phyloP scores from a whole-genome alignment of 2,113 vertebrate genomes.

The Eublepharis macularius region DNA sequence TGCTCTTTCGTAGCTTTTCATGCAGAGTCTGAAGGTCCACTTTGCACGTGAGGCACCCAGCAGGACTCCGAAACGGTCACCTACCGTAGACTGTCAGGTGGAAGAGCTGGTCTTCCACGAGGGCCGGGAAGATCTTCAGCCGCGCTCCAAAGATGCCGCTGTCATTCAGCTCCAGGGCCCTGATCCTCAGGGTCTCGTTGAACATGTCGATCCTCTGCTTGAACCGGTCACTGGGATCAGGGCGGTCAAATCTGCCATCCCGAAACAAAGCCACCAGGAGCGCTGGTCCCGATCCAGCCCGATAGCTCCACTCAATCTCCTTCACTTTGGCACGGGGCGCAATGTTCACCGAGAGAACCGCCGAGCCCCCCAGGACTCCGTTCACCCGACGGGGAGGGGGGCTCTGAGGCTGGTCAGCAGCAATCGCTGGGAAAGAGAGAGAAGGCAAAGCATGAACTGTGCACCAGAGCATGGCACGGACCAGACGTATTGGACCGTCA shows the following conservation, averaged over 20 bases:
- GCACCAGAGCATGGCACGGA: too few species aligned
- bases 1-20: too few species aligned
- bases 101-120: constrained; percentile 8
- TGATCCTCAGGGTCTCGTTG: constrained; percentile 8
- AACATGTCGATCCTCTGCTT: background rate
- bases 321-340: background rate
- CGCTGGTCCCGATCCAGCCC: background rate
- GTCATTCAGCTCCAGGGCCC: constrained; percentile 7
- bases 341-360: background rate
- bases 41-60: too few species aligned
- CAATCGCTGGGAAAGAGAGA: background rate
- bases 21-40: too few species aligned
- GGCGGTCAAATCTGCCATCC: constrained; percentile 1
- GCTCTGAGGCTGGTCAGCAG: background rate
- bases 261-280: background rate
- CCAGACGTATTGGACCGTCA: background rate
- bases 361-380: background rate
- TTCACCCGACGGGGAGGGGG: background rate
- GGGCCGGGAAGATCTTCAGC: background rate
- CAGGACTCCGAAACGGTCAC: background rate
- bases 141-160: background rate
- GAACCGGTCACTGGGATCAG: background rate
- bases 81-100: background rate
- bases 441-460: background rate
- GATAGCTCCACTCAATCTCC: constrained; percentile 1